A percentile compares a stretch with the other conserved stretches of the same genome.
Conservation (phyloP, 2,888 invertebrate species). For the Drosophila percnosoma region DNA sequence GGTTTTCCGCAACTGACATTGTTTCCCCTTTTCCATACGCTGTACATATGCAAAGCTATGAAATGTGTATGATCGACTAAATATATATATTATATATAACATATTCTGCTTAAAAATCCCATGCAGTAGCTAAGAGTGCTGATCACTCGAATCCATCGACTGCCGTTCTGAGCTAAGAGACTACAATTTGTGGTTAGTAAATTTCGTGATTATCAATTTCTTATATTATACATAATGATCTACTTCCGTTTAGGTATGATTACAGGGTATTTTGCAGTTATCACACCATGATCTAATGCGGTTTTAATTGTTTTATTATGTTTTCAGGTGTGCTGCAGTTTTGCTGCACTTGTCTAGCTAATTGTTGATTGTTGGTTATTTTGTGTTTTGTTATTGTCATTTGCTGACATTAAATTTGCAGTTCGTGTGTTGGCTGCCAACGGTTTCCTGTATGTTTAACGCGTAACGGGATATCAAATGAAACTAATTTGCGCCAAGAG, state of each 20-base stretch:
- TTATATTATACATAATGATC: not conserved
- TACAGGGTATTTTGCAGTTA: slow-evolving; percentile 33
- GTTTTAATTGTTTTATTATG: slow-evolving; percentile 42
- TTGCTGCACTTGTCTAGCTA: slow-evolving; percentile 39
- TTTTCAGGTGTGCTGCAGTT: slow-evolving; percentile 28
- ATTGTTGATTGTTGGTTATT: slow-evolving; percentile 40
- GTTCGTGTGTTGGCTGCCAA: slow-evolving; percentile 45
- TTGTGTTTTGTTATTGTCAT: slow-evolving; percentile 13
- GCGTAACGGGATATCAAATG: slow-evolving; percentile 38
- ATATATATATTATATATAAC: not conserved
- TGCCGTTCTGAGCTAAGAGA: not conserved
- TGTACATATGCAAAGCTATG: not conserved
- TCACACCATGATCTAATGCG: not conserved
- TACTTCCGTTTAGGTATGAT: not conserved
- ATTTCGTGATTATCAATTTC: not conserved
- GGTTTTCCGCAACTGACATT: slow-evolving; percentile 68
- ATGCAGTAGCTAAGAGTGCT: not conserved
- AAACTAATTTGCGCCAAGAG: slow-evolving; percentile 32
- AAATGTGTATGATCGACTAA: not conserved
- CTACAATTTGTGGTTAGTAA: not conserved
- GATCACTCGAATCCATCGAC: not conserved
- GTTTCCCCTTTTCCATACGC: slow-evolving; percentile 57
- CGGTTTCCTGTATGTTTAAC: slow-evolving; percentile 64
- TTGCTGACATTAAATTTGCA: slow-evolving; percentile 47
- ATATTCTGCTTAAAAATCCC: not conserved